Percentiles rank a stretch among this genome's conserved stretches.
phyloP scores from a whole-genome alignment of 1,140 invertebrate species.

The Lerema accius region DNA sequence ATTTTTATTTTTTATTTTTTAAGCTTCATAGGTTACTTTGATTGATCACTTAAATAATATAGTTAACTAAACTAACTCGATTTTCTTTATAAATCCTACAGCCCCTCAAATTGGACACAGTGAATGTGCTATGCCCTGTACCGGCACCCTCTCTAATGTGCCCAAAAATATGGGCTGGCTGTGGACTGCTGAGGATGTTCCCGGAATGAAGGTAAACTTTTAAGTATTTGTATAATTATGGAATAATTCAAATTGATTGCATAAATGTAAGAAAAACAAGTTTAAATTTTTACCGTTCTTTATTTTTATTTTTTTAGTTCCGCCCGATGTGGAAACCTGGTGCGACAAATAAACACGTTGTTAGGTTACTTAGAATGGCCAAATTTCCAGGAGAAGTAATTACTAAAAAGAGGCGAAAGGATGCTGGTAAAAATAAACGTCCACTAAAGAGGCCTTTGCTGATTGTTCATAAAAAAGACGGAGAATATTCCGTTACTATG shows the following conservation, averaged over 20 bases:
- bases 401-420: slow-evolving; percentile 64
- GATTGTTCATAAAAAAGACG: slow-evolving; percentile 67
- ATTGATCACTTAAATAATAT: too few species aligned
- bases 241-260: slow-evolving; percentile 14
- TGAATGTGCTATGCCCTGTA: slow-evolving; percentile 65
- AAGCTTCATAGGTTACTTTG: neutral
- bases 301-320: slow-evolving; percentile 66
- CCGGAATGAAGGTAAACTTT: slow-evolving; percentile 64
- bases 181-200: slow-evolving; percentile 69
- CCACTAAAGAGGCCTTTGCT: slow-evolving; percentile 66
- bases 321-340: slow-evolving; percentile 71
- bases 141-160: slow-evolving; percentile 58
- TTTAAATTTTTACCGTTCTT: slow-evolving; percentile 44
- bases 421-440: slow-evolving; percentile 53
- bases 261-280: slow-evolving; percentile 21
- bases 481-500: slow-evolving; percentile 73
- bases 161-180: slow-evolving; percentile 75
- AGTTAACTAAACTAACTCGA: neutral
- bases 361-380: slow-evolving; percentile 63
- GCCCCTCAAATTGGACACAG: slow-evolving; percentile 73
- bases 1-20: slow-evolving; percentile 40
- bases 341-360: slow-evolving; percentile 68
- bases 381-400: slow-evolving; percentile 59
- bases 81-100: slow-evolving; percentile 41
- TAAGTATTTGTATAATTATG: slow-evolving; percentile 10